Percentiles rank a stretch among this genome's conserved stretches.
Evolutionary conservation across 2,797 vertebrate species (phyloP).

Genomic region (Crocodylus rhombifer): DNA sequence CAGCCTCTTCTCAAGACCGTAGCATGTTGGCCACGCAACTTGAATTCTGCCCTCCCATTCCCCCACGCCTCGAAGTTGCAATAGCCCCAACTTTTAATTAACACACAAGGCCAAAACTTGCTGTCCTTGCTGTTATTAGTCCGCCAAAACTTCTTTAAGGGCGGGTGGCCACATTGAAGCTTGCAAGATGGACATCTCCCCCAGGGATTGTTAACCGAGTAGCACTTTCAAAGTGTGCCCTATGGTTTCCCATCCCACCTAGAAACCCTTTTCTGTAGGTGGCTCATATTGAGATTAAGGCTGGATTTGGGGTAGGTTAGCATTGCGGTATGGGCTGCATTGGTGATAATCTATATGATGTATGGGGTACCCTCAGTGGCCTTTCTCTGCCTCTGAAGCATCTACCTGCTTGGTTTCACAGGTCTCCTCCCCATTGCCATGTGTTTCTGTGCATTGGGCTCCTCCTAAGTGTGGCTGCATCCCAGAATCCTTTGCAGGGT

Average conservation of each 20-base stretch:
- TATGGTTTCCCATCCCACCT: not conserved
- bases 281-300: not conserved
- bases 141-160: not conserved
- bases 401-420: not conserved
- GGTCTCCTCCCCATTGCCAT: too few species aligned
- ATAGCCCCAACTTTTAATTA: not conserved
- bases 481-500: not conserved
- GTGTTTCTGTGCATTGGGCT: too few species aligned
- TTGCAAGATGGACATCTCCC: fast-evolving
- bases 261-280: fast-evolving
- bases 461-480: too few species aligned
- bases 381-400: not conserved
- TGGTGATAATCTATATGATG: not conserved
- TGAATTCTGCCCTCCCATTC: not conserved
- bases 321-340: fast-evolving
- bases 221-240: not conserved
- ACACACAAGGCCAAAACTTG: not conserved
- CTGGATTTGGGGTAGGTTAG: fast-evolving
- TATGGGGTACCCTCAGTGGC: not conserved
- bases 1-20: not conserved
- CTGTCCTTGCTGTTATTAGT: not conserved
- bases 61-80: not conserved
- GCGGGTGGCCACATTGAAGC: not conserved
- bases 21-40: not conserved
- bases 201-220: not conserved